Percentiles rank a stretch among this genome's conserved stretches.
Evolutionary conservation across 2,888 invertebrate species (phyloP).

Genomic region (Rhabditoides inermis): DNA sequence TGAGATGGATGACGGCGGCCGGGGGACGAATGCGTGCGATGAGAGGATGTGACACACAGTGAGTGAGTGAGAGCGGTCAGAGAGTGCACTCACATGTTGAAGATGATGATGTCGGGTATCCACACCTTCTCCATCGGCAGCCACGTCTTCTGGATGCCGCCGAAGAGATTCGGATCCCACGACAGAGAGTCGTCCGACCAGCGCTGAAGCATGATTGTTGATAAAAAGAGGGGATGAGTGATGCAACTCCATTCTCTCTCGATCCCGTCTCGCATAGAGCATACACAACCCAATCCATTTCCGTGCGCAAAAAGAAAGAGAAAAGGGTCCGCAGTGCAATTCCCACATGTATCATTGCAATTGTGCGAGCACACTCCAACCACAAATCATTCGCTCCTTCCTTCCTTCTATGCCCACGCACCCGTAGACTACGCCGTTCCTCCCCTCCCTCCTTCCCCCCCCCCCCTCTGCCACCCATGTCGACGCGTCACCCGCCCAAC

Average conservation of each 20-base stretch:
- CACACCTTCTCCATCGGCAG: constrained; percentile 75
- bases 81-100: constrained; percentile 69
- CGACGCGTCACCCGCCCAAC: no score
- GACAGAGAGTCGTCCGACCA: constrained; percentile 77
- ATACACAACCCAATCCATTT: background rate
- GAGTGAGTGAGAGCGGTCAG: constrained; percentile 1
- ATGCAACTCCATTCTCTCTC: background rate
- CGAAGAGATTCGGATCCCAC: constrained; percentile 77
- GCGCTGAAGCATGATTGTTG: constrained; percentile 55
- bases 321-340: no score
- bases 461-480: no score
- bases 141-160: constrained; percentile 72
- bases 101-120: constrained; percentile 78
- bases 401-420: no score
- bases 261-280: background rate
- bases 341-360: no score
- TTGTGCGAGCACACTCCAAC: no score
- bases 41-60: constrained; percentile 6
- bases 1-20: no score
- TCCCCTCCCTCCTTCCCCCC: no score
- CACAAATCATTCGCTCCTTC: no score
- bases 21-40: no score
- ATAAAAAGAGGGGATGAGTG: background rate
- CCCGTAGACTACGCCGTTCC: no score
- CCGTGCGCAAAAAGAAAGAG: no score